phyloP scores from a whole-genome alignment of 2,888 invertebrate species.

The Drosophila flavopinicola region DNA sequence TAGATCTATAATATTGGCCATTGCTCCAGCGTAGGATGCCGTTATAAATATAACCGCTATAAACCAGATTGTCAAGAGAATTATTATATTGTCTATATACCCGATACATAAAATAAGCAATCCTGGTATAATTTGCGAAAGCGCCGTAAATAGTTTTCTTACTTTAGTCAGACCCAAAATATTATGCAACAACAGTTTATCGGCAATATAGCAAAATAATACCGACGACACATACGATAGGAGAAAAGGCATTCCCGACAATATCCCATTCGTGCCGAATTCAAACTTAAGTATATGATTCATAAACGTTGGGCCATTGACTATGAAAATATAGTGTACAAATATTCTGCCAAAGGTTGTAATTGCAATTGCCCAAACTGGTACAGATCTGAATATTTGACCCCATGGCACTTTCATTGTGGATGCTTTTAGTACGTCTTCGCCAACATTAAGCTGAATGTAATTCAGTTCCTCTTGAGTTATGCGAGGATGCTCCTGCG shows the following conservation, averaged over 20 bases:
- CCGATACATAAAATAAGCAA: slow-evolving; percentile 87
- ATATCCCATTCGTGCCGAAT: slow-evolving; percentile 89
- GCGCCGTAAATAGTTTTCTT: slow-evolving; percentile 88
- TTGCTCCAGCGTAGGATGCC: slow-evolving; percentile 90
- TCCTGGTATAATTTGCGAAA: slow-evolving; percentile 89
- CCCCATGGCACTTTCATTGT: slow-evolving; percentile 87
- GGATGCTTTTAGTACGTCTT: slow-evolving; percentile 85
- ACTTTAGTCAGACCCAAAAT: slow-evolving; percentile 87
- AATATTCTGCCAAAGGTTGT: slow-evolving; percentile 91
- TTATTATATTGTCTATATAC: slow-evolving; percentile 87
- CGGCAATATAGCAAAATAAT: slow-evolving; percentile 89
- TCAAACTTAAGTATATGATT: slow-evolving; percentile 88
- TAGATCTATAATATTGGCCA: slow-evolving; percentile 91
- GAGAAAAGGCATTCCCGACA: slow-evolving; percentile 89
- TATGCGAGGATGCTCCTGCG: slow-evolving; percentile 88
- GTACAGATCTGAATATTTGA: slow-evolving; percentile 87
- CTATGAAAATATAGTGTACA: slow-evolving; percentile 90
- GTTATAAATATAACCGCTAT: slow-evolving; percentile 89
- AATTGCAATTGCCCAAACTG: slow-evolving; percentile 89
- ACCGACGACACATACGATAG: slow-evolving; percentile 89
- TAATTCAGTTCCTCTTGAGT: slow-evolving; percentile 87
- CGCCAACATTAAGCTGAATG: slow-evolving; percentile 87
- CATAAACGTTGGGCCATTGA: slow-evolving; percentile 89
- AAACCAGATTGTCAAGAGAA: slow-evolving; percentile 88
- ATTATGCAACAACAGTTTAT: slow-evolving; percentile 86